These are phyloP conservation scores for Apogon talboti DNA, from an alignment of 2,797 vertebrate genomes.

Conservation along the genomic window DNA sequence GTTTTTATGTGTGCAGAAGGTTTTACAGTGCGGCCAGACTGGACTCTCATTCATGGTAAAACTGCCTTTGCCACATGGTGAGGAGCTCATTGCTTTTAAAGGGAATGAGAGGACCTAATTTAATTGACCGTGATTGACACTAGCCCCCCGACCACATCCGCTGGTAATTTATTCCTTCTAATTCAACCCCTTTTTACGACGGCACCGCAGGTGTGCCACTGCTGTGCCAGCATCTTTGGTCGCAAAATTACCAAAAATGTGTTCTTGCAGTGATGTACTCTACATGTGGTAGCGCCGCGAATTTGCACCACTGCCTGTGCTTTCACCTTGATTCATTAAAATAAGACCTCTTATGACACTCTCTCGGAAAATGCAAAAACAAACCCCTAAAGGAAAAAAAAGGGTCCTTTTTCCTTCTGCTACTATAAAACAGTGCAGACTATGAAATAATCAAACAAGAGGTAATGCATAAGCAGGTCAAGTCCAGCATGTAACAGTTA, in stretches of 20 bases:
- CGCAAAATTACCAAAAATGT: constrained; percentile 60
- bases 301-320: constrained; percentile 56
- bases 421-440: constrained; percentile 18
- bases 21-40: constrained; percentile 35
- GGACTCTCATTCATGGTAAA: constrained; percentile 55
- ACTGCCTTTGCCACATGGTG: constrained; percentile 52
- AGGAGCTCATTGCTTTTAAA: constrained; percentile 59
- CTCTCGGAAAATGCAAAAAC: constrained; percentile 54
- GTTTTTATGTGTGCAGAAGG: constrained; percentile 12
- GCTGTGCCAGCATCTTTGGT: constrained; percentile 50
- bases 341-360: constrained; percentile 58
- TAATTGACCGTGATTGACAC: constrained; percentile 75
- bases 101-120: constrained; percentile 64
- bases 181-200: constrained; percentile 48
- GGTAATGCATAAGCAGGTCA: constrained; percentile 61
- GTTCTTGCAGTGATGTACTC: constrained; percentile 46
- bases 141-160: constrained; percentile 49
- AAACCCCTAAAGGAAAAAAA: constrained; percentile 20
- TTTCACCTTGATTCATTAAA: constrained; percentile 67
- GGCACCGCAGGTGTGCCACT: constrained; percentile 63
- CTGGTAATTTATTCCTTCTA: constrained; percentile 71
- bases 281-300: constrained; percentile 35
- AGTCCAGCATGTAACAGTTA: constrained; percentile 67
- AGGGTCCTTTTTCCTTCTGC: constrained; percentile 14
- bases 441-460: constrained; percentile 58